A percentile compares a stretch with the other conserved stretches of the same genome.
Conservation (phyloP, 2,113 vertebrate species). For the Macrotus californicus region DNA sequence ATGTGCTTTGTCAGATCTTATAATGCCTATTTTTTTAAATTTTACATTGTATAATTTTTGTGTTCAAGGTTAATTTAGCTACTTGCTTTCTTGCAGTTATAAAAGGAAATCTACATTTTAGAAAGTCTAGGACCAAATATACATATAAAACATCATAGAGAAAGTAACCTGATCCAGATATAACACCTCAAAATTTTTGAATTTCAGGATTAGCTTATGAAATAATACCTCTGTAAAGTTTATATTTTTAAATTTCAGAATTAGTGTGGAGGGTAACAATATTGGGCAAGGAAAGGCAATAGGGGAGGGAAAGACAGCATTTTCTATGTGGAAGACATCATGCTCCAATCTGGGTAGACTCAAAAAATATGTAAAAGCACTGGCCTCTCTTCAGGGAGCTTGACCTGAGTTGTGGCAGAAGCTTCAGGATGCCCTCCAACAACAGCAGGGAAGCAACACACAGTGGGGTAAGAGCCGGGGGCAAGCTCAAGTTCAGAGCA, state of each 20-base stretch:
- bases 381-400: not conserved
- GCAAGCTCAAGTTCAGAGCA: fast-evolving
- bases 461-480: not conserved
- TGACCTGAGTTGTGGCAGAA: not conserved
- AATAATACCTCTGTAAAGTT: not conserved
- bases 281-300: fast-evolving
- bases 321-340: not conserved
- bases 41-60: not conserved
- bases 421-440: too few species aligned
- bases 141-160: not conserved
- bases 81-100: not conserved
- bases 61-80: not conserved
- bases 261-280: not conserved
- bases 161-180: not conserved
- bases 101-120: not conserved
- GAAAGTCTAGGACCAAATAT: not conserved
- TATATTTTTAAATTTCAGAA: not conserved
- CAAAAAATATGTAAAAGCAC: not conserved
- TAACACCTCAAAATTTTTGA: not conserved
- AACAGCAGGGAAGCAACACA: fast-evolving
- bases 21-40: not conserved
- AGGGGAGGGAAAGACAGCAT: too few species aligned
- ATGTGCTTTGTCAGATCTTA: not conserved
- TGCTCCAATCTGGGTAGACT: not conserved
- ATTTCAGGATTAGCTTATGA: not conserved